Percentiles rank a stretch among this genome's conserved stretches.
phyloP scores from a whole-genome alignment of 1,140 invertebrate genomes.

The Lucilia sericata region DNA sequence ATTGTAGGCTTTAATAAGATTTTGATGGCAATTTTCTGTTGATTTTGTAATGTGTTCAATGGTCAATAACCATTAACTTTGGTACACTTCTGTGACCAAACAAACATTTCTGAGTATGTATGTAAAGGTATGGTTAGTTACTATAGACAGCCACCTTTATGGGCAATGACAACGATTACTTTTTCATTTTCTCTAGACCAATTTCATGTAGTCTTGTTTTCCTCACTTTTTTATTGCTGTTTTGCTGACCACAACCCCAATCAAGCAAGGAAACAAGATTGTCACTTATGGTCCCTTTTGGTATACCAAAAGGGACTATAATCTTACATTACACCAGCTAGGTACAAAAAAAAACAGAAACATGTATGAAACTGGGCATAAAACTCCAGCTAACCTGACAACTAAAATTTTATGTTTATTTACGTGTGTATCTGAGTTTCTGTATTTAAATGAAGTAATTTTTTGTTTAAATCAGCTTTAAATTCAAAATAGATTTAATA shows the following conservation, averaged over 20 bases:
- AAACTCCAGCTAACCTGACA: not conserved
- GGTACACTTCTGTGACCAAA: not conserved
- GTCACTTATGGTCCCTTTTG: constrained; percentile 36
- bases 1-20: constrained; percentile 30
- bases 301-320: not conserved
- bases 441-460: too few species aligned
- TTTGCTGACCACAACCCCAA: constrained; percentile 34
- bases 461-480: too few species aligned
- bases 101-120: not conserved
- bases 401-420: too few species aligned
- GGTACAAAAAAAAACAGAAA: too few species aligned
- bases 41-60: constrained; percentile 34
- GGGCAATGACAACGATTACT: constrained; percentile 3
- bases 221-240: not conserved
- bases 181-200: constrained; percentile 23
- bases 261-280: constrained; percentile 32
- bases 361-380: not conserved
- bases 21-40: constrained; percentile 32
- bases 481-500: too few species aligned
- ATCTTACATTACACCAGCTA: constrained; percentile 7
- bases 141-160: not conserved
- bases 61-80: constrained; percentile 39
- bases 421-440: too few species aligned
- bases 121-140: too few species aligned
- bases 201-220: not conserved